Percentiles rank a stretch among this genome's conserved stretches.
These are phyloP conservation scores for Megaceryle maxima DNA, from an alignment of 2,113 vertebrate species.

Conservation along the genomic window DNA sequence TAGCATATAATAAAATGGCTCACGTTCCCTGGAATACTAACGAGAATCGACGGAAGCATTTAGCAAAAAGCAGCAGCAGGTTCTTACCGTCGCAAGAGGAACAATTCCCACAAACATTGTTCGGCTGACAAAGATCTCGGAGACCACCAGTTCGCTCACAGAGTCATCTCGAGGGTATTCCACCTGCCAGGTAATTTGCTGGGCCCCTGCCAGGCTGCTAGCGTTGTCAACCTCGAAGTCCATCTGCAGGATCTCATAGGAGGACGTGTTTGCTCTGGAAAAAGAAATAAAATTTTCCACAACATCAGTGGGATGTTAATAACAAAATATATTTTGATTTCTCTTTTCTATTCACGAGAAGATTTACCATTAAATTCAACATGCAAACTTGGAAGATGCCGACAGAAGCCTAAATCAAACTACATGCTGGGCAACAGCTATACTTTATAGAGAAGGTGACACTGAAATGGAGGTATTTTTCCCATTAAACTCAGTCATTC, in stretches of 20 bases:
- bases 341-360: not conserved
- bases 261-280: conserved; percentile 78
- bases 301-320: not conserved
- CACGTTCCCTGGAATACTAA: conserved; percentile 3
- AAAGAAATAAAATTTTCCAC: not conserved
- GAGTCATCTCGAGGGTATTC: conserved; percentile 82
- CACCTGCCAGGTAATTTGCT: conserved; percentile 90
- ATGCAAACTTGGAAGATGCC: not conserved
- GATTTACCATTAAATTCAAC: not conserved
- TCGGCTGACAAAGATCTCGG: conserved; percentile 89
- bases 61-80: not conserved
- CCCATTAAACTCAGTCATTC: not conserved
- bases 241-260: conserved; percentile 91
- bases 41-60: not conserved
- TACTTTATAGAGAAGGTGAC: not conserved
- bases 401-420: not conserved
- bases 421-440: not conserved
- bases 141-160: conserved; percentile 76
- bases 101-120: conserved; percentile 86
- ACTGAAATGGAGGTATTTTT: not conserved
- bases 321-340: not conserved
- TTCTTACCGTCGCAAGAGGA: conserved; percentile 86
- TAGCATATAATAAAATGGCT: not conserved
- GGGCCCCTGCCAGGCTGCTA: conserved; percentile 83
- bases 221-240: conserved; percentile 90